Evolutionary conservation across 2,113 vertebrate species (phyloP).

Genomic region (Seriola aureovittata): DNA sequence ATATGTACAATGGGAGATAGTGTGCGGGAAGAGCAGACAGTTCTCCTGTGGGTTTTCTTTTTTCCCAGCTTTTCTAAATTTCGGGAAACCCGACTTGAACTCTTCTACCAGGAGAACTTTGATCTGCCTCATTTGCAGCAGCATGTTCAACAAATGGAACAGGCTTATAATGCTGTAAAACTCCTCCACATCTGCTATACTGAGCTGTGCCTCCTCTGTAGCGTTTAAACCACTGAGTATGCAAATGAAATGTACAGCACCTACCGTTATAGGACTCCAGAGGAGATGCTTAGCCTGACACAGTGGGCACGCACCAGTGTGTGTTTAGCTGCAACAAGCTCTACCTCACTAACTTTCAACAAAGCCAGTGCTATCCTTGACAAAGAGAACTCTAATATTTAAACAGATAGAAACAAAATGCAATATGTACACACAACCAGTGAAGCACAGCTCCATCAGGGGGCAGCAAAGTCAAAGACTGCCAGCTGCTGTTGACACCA

Average conservation of each 20-base stretch:
- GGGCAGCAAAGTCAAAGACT: conserved; percentile 73
- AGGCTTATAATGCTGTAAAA: conserved; percentile 22
- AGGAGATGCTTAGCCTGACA: not conserved
- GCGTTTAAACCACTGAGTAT: conserved; percentile 31
- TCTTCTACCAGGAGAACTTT: not conserved
- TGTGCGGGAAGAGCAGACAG: not conserved
- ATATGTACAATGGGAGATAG: not conserved
- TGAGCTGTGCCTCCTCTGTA: conserved; percentile 22
- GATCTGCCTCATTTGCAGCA: conserved; percentile 36
- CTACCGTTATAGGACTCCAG: not conserved
- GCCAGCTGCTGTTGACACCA: conserved; percentile 25
- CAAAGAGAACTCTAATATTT: not conserved
- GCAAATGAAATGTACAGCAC: conserved; percentile 36
- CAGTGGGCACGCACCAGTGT: not conserved
- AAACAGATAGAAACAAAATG: not conserved
- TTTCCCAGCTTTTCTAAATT: not conserved
- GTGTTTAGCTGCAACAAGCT: not conserved
- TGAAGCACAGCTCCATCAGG: conserved; percentile 56
- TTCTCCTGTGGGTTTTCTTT: not conserved
- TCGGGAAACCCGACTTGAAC: not conserved
- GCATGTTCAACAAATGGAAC: conserved; percentile 31
- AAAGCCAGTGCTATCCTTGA: not conserved
- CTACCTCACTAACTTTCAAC: not conserved
- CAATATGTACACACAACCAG: not conserved
- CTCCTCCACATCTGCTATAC: conserved; percentile 39